Evolutionary conservation across 1,140 invertebrate genomes (phyloP).

Genomic region (Battus philenor): DNA sequence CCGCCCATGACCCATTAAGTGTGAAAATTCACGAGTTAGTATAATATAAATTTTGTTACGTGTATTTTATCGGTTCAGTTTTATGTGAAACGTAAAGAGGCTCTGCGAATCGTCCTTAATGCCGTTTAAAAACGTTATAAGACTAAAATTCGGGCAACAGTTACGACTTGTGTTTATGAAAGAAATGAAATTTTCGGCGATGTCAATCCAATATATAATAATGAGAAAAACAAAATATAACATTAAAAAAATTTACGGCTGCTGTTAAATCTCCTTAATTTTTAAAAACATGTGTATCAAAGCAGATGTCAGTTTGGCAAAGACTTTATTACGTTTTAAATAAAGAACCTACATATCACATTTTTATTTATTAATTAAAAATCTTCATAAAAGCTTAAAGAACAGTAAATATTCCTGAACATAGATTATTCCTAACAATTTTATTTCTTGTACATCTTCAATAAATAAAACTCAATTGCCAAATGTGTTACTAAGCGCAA

Average conservation of each 20-base stretch:
- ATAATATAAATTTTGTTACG: slow-evolving; percentile 16
- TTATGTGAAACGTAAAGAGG: slow-evolving; percentile 13
- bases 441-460: no score
- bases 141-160: neutral
- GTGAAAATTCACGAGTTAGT: slow-evolving; percentile 14
- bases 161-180: slow-evolving; percentile 9
- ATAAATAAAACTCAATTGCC: no score
- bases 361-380: no score
- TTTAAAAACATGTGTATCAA: no score
- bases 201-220: neutral
- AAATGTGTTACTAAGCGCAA: no score
- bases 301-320: no score
- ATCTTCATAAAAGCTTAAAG: no score
- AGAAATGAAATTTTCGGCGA: neutral
- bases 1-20: slow-evolving; percentile 16
- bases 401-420: no score
- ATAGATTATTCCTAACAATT: no score
- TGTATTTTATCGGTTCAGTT: slow-evolving; percentile 14
- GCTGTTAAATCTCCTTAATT: no score
- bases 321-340: no score
- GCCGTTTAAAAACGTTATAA: slow-evolving; percentile 14
- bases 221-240: neutral
- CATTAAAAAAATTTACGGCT: neutral
- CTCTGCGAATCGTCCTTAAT: slow-evolving; percentile 8
- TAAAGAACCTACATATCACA: no score